Evolutionary conservation across 1,140 invertebrate genomes (phyloP).

Genomic region (Trichonephila inaurata): DNA sequence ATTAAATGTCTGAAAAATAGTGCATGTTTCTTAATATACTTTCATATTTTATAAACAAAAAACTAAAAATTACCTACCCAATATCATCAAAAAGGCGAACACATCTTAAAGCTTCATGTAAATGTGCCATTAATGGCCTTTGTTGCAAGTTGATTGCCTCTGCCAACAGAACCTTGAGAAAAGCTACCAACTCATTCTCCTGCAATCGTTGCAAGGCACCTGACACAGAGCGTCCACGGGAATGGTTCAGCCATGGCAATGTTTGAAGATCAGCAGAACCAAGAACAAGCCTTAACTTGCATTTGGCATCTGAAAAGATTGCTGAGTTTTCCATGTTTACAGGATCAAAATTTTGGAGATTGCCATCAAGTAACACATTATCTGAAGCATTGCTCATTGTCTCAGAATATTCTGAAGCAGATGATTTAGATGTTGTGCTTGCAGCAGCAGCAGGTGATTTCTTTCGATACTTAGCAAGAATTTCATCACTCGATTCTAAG

Average conservation of each 20-base stretch:
- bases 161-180: slow-evolving; percentile 85
- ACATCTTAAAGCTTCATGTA: slow-evolving; percentile 93
- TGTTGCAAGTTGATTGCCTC: slow-evolving; percentile 93
- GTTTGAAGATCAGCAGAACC: slow-evolving; percentile 87
- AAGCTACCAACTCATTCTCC: slow-evolving; percentile 78
- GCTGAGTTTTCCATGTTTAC: slow-evolving; percentile 84
- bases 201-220: slow-evolving; percentile 66
- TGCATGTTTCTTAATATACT: no score
- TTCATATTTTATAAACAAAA: no score
- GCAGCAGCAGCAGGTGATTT: slow-evolving; percentile 83
- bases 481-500: slow-evolving; percentile 92
- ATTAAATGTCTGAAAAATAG: no score
- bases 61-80: slow-evolving; percentile 81
- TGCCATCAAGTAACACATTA: slow-evolving; percentile 81
- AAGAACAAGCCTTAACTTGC: slow-evolving; percentile 94
- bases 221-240: slow-evolving; percentile 68
- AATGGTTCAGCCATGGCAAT: slow-evolving; percentile 76
- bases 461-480: slow-evolving; percentile 95
- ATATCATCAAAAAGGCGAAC: slow-evolving; percentile 87
- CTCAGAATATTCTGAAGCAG: slow-evolving; percentile 39
- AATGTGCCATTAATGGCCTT: slow-evolving; percentile 89
- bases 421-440: slow-evolving; percentile 35
- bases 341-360: slow-evolving; percentile 84
- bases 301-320: slow-evolving; percentile 92
- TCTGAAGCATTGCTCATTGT: slow-evolving; percentile 67